Evolutionary conservation across 2,888 invertebrate species (phyloP).

Genomic region (Noctuana brunneofusca): DNA sequence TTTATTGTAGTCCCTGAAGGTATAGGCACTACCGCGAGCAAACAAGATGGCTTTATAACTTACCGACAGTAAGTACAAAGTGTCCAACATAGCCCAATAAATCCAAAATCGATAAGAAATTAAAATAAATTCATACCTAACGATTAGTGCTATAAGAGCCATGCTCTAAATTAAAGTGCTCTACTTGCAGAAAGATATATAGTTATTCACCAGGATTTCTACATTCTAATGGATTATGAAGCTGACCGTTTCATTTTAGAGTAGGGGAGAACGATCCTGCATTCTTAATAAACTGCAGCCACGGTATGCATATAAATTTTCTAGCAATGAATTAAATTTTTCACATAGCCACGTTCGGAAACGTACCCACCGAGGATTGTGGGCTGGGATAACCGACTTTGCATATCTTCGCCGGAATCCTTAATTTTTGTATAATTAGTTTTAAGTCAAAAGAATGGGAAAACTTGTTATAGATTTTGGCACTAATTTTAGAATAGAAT

Average conservation of each 20-base stretch:
- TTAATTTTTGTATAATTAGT: conserved; percentile 28
- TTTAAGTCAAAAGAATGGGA: neutral
- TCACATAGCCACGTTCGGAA: conserved; percentile 60
- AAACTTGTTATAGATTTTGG: neutral
- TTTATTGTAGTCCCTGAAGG: too few relatives aligned
- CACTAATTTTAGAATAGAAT: too few relatives aligned
- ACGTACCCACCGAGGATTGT: conserved; percentile 46
- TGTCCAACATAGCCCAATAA: too few relatives aligned
- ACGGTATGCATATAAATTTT: conserved; percentile 73
- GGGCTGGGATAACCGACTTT: conserved; percentile 37
- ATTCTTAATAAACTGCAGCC: conserved; percentile 70
- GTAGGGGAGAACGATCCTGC: conserved; percentile 56
- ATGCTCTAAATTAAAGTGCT: too few relatives aligned
- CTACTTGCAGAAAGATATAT: neutral
- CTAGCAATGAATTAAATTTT: conserved; percentile 70
- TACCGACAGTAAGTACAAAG: too few relatives aligned
- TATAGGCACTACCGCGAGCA: too few relatives aligned
- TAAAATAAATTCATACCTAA: too few relatives aligned
- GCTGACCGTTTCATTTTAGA: conserved; percentile 60
- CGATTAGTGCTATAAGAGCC: too few relatives aligned
- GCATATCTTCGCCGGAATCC: conserved; percentile 38
- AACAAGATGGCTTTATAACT: too few relatives aligned
- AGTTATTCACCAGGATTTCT: neutral
- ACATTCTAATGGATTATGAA: conserved; percentile 40
- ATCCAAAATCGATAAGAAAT: too few relatives aligned